Evolutionary conservation across 1,140 invertebrate species (phyloP).

Genomic region (Sinonovacula constricta): DNA sequence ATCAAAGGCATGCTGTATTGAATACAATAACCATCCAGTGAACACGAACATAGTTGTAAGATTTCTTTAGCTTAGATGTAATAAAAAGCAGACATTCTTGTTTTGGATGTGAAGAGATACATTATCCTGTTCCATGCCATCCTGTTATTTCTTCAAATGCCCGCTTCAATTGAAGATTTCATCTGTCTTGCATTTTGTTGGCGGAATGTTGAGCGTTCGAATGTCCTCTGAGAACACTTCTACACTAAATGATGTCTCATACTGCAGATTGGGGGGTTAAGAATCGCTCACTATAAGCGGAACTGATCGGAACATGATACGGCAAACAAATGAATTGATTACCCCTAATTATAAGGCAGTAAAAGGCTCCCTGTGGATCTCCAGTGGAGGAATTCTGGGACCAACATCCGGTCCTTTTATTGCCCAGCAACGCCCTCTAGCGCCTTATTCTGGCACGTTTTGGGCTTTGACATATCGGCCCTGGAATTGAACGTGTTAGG

Average conservation of each 20-base stretch:
- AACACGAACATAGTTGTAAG: too few species aligned
- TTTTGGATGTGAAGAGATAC: too few species aligned
- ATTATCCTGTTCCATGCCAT: too few species aligned
- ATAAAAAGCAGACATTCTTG: too few species aligned
- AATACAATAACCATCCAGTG: too few species aligned
- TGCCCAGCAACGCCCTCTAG: slow-evolving; percentile 8
- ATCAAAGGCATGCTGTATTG: too few species aligned
- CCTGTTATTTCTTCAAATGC: too few species aligned
- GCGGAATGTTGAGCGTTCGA: not conserved
- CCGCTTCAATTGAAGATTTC: not conserved
- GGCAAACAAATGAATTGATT: slow-evolving; percentile 55
- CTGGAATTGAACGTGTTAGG: too few species aligned
- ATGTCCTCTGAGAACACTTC: not conserved
- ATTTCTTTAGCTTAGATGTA: too few species aligned
- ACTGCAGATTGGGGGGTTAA: slow-evolving; percentile 10
- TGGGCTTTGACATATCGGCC: too few species aligned
- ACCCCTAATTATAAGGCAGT: slow-evolving; percentile 39
- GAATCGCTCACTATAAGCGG: slow-evolving; percentile 28
- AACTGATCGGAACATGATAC: slow-evolving; percentile 45
- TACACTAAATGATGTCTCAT: not conserved
- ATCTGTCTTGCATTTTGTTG: not conserved
- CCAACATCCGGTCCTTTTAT: slow-evolving; percentile 41
- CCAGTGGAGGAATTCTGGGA: not conserved
- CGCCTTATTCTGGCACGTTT: too few species aligned
- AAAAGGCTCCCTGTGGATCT: not conserved